Conservation (phyloP, 1,140 invertebrate species). For the Pygmarrhopalites habei region DNA sequence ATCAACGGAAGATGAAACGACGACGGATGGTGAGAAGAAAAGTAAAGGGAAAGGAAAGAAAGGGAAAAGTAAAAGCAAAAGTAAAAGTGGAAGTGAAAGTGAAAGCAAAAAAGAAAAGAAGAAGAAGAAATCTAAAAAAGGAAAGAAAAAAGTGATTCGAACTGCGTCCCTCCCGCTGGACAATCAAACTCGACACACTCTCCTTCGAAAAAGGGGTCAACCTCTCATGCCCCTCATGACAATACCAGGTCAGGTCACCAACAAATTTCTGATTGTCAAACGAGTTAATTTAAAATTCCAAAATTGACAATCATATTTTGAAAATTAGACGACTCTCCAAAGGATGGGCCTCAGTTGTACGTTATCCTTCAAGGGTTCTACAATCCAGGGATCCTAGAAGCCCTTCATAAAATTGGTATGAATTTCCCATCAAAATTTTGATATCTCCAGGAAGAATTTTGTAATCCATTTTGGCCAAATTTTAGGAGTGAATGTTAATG, state of each 20-base stretch:
- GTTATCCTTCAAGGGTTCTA: constrained; percentile 27
- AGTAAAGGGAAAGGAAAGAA: background rate
- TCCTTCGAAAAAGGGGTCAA: constrained; percentile 3
- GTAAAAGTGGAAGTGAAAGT: background rate
- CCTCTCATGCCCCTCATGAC: background rate
- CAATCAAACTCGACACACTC: background rate
- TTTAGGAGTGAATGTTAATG: constrained; percentile 19
- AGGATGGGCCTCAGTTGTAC: constrained; percentile 12
- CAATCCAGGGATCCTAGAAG: constrained; percentile 14
- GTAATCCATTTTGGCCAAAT: background rate
- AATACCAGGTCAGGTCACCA: background rate
- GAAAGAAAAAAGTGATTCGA: too few relatives aligned
- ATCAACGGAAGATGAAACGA: background rate
- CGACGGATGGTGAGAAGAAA: background rate
- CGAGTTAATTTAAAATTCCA: too few relatives aligned
- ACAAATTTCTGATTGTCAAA: too few relatives aligned
- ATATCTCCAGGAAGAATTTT: background rate
- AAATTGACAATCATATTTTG: too few relatives aligned
- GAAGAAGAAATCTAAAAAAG: background rate
- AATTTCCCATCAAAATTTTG: background rate
- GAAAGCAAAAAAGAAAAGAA: background rate
- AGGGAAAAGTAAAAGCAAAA: background rate
- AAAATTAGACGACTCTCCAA: constrained; percentile 13
- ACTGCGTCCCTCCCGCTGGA: background rate
- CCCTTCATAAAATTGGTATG: constrained; percentile 20